A percentile compares a stretch with the other conserved stretches of the same genome.
phyloP scores from a whole-genome alignment of 2,888 invertebrate genomes.

The Ormia ochracea region DNA sequence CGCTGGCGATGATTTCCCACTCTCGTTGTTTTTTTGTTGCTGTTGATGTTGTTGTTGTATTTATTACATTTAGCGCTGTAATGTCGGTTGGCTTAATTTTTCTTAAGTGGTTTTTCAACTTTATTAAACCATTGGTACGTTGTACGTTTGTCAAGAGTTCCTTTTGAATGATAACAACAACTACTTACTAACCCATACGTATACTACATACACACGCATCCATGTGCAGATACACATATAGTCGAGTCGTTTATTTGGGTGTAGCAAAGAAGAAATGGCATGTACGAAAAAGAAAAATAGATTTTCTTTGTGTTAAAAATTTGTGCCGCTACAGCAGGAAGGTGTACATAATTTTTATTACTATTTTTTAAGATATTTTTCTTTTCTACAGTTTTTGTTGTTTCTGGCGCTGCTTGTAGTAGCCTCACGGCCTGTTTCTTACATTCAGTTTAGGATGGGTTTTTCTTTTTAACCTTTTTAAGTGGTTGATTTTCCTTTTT shows the following conservation, averaged over 20 bases:
- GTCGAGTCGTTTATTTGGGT: no score
- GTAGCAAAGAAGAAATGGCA: background rate
- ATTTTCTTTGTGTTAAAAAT: slow-evolving; percentile 41
- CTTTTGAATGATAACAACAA: background rate
- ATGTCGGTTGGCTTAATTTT: slow-evolving; percentile 33
- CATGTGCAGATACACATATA: no score
- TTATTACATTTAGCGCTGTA: slow-evolving; percentile 8
- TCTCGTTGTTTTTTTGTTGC: background rate
- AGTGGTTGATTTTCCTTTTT: slow-evolving; percentile 32
- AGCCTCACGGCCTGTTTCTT: background rate
- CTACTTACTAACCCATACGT: background rate
- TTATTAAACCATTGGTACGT: slow-evolving; percentile 45
- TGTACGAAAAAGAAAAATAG: slow-evolving; percentile 22
- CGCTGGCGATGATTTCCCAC: background rate
- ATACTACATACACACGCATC: no score
- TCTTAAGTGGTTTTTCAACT: slow-evolving; percentile 58
- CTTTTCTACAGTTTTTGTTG: background rate
- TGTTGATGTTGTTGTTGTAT: background rate
- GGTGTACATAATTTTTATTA: background rate
- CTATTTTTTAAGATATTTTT: slow-evolving; percentile 15
- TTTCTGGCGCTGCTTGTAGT: slow-evolving; percentile 22
- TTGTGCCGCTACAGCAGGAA: background rate
- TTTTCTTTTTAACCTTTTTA: slow-evolving; percentile 41
- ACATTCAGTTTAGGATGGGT: slow-evolving; percentile 31
- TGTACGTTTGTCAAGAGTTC: slow-evolving; percentile 34